Evolutionary conservation across 2,113 vertebrate species (phyloP).

Genomic region (Sitta europaea): DNA sequence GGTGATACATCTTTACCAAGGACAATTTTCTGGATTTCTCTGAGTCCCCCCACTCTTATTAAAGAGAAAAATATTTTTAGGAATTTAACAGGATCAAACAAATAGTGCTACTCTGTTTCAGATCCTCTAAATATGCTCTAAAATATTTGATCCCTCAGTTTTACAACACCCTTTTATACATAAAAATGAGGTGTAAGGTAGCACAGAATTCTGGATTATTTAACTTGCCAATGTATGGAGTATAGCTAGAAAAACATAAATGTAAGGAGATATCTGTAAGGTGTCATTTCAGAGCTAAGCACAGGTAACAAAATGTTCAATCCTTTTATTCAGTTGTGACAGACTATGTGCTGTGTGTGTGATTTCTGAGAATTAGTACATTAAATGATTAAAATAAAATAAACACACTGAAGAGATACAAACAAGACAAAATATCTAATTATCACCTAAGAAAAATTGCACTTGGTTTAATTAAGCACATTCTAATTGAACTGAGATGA

Average conservation of each 20-base stretch:
- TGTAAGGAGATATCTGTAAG: neutral
- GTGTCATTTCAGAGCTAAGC: neutral
- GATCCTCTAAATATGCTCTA: neutral
- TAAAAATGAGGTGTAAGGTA: neutral
- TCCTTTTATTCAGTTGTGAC: neutral
- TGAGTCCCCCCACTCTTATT: neutral
- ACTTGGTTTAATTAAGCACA: neutral
- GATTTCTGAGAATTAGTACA: neutral
- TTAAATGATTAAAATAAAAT: neutral
- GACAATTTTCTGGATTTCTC: neutral
- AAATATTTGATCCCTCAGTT: neutral
- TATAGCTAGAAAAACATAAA: neutral
- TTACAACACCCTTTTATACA: neutral
- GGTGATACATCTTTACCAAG: rapidly evolving
- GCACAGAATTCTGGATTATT: neutral
- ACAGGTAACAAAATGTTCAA: neutral
- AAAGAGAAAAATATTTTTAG: neutral
- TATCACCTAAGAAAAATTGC: neutral
- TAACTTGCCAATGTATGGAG: neutral
- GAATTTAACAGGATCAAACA: neutral
- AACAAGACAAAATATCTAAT: neutral
- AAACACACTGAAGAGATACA: neutral
- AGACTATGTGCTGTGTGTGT: neutral
- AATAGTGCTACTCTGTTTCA: neutral
- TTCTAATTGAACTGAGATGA: neutral